phyloP scores from a whole-genome alignment of 2,888 invertebrate species.

The Callimorpha dominula region DNA sequence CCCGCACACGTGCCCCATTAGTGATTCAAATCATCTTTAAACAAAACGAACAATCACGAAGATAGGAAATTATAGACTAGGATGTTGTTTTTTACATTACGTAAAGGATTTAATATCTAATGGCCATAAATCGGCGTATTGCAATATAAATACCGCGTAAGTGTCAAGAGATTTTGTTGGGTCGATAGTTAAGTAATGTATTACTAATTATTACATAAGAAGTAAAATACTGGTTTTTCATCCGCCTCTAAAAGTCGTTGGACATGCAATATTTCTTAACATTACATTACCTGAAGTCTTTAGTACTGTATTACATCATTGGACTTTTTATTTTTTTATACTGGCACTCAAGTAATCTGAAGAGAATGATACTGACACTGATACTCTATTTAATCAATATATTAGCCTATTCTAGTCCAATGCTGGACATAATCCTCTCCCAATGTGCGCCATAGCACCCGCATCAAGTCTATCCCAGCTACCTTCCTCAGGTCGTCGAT shows the following conservation, averaged over 20 bases:
- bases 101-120: background rate
- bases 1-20: constrained; percentile 77
- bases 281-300: background rate
- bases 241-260: too few relatives aligned
- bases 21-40: constrained; percentile 65
- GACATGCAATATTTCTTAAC: too few relatives aligned
- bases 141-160: too few relatives aligned
- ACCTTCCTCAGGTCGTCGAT: too few relatives aligned
- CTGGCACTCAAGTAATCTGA: background rate
- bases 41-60: constrained; percentile 62
- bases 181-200: too few relatives aligned
- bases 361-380: background rate
- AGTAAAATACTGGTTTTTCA: background rate
- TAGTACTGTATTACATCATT: background rate
- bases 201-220: too few relatives aligned
- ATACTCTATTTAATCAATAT: background rate
- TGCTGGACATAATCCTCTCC: too few relatives aligned
- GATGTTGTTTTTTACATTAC: constrained; percentile 18
- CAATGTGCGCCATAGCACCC: too few relatives aligned
- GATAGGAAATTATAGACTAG: constrained; percentile 38
- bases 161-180: too few relatives aligned
- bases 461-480: too few relatives aligned
- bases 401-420: too few relatives aligned
- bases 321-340: background rate
- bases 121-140: too few relatives aligned